Percentiles rank a stretch among this genome's conserved stretches.
These are phyloP conservation scores for Pithys albifrons DNA, from an alignment of 2,113 vertebrate species.

Conservation along the genomic window DNA sequence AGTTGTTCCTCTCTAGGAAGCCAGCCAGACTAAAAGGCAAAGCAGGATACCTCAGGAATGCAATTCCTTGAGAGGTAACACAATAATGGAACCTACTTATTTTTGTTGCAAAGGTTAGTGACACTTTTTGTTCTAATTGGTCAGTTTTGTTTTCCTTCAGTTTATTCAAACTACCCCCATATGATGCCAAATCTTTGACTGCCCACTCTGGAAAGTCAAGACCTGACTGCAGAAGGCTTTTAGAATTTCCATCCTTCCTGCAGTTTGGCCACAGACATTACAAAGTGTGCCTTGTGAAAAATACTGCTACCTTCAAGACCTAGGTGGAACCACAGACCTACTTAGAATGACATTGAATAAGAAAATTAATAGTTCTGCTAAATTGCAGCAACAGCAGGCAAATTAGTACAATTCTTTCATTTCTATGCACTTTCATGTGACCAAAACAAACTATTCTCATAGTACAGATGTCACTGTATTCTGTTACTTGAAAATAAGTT, in stretches of 20 bases:
- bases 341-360: not conserved
- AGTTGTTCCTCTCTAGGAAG: not conserved
- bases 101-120: not conserved
- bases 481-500: not conserved
- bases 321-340: not conserved
- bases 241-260: not conserved
- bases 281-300: not conserved
- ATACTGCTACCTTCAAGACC: not conserved
- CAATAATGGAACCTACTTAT: not conserved
- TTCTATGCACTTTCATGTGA: not conserved
- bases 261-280: not conserved
- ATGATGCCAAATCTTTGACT: accelerated
- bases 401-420: not conserved
- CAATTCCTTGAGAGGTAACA: not conserved
- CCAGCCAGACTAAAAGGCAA: not conserved
- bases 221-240: not conserved
- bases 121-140: not conserved
- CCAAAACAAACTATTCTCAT: not conserved
- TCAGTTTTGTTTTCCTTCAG: not conserved
- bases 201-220: not conserved
- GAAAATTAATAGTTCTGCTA: not conserved
- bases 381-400: not conserved
- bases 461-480: not conserved
- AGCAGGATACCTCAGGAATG: not conserved
- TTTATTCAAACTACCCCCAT: not conserved